Conservation (phyloP, 2,113 vertebrate species). For the Brachyistius frenatus region DNA sequence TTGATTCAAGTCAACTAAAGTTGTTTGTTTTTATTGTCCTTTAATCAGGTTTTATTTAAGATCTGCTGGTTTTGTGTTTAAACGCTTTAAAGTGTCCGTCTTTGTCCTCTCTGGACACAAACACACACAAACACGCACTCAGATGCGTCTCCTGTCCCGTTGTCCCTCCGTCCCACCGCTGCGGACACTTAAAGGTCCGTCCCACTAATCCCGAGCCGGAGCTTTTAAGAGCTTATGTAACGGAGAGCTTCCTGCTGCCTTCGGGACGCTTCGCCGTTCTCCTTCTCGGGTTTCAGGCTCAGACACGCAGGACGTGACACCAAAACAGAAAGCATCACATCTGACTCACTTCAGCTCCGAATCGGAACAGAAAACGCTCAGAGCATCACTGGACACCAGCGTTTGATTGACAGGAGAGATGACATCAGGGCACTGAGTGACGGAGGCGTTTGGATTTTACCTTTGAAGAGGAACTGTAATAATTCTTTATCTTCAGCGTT, state of each 20-base stretch:
- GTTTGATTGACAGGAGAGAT: too few relatives aligned
- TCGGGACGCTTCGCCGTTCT: conserved; percentile 4
- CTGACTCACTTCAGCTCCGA: not conserved
- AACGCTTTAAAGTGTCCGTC: too few relatives aligned
- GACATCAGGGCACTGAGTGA: too few relatives aligned
- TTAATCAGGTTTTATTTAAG: too few relatives aligned
- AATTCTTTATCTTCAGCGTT: too few relatives aligned
- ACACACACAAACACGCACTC: not conserved
- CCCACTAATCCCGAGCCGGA: conserved; percentile 68
- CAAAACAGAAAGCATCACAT: not conserved
- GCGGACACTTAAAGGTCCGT: conserved; percentile 49
- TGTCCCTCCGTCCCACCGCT: conserved; percentile 19
- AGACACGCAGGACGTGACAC: not conserved
- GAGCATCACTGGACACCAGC: too few relatives aligned
- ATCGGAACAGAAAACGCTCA: too few relatives aligned
- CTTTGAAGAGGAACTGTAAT: too few relatives aligned
- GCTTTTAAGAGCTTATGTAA: conserved; percentile 75
- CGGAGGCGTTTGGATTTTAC: too few relatives aligned
- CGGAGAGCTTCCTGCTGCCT: conserved; percentile 46
- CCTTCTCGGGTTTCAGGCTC: conserved; percentile 37
- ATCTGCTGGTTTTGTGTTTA: too few relatives aligned
- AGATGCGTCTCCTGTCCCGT: conserved; percentile 44
- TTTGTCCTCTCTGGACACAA: not conserved
- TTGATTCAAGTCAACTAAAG: too few relatives aligned
- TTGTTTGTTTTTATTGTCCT: too few relatives aligned